Evolutionary conservation across 2,888 invertebrate species (phyloP).

Genomic region (Dolichomitus sp.): DNA sequence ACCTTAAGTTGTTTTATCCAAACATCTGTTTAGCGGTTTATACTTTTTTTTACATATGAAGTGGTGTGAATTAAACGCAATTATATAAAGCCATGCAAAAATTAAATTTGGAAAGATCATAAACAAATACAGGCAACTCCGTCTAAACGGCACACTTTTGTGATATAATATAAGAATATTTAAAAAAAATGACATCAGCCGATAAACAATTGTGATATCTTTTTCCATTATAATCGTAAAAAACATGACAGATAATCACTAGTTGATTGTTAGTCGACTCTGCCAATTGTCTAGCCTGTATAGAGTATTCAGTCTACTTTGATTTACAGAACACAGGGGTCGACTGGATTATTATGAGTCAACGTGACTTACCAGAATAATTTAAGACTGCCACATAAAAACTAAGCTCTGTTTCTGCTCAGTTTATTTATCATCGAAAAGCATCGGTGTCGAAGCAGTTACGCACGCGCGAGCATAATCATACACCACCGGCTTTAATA

Average conservation of each 20-base stretch:
- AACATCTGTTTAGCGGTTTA: too few species aligned
- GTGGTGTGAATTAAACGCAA: too few species aligned
- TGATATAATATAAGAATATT: too few species aligned
- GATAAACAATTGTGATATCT: too few species aligned
- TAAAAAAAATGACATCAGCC: too few species aligned
- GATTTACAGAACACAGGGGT: slow-evolving; percentile 5
- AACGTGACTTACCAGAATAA: slow-evolving; percentile 6
- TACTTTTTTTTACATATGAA: too few species aligned
- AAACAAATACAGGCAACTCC: too few species aligned
- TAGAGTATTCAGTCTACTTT: not conserved
- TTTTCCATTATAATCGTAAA: not conserved
- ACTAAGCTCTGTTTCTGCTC: not conserved
- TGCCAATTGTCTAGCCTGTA: not conserved
- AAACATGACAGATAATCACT: not conserved
- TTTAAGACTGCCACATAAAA: not conserved
- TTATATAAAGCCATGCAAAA: too few species aligned
- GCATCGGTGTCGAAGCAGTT: slow-evolving; percentile 33
- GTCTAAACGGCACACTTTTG: too few species aligned
- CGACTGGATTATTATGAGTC: slow-evolving; percentile 2
- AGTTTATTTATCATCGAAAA: slow-evolving; percentile 20
- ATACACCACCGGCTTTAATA: slow-evolving; percentile 4
- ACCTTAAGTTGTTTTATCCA: too few species aligned
- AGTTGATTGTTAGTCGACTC: not conserved
- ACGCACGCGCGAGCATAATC: slow-evolving; percentile 22
- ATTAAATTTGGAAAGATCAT: too few species aligned